Evolutionary conservation across 2,888 invertebrate species (phyloP).

Genomic region (Kuschelorhynchus macadamiae): DNA sequence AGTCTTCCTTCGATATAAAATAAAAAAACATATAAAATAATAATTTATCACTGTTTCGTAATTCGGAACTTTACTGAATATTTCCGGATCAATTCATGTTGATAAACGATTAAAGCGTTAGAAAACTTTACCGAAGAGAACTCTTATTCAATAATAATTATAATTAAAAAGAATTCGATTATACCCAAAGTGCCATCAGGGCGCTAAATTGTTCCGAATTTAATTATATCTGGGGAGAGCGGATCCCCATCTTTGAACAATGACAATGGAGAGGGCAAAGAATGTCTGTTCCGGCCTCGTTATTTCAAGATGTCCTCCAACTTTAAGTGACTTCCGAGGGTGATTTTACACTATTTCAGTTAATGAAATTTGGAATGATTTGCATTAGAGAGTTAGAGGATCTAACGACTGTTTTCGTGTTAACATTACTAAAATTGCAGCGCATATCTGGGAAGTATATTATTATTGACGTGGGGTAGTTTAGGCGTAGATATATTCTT

Average conservation of each 20-base stretch:
- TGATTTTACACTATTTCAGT: slow-evolving; percentile 40
- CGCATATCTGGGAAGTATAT: too few species aligned
- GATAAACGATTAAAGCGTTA: neutral
- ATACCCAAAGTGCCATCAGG: slow-evolving; percentile 44
- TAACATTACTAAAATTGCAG: neutral
- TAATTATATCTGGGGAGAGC: slow-evolving; percentile 41
- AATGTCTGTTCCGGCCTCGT: slow-evolving; percentile 44
- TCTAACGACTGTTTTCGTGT: neutral
- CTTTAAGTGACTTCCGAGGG: slow-evolving; percentile 41
- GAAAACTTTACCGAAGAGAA: slow-evolving; percentile 7
- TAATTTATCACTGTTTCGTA: too few species aligned
- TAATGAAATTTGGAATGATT: slow-evolving; percentile 27
- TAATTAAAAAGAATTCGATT: slow-evolving; percentile 45
- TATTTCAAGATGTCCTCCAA: slow-evolving; percentile 44
- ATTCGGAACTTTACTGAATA: too few species aligned
- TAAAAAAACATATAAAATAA: too few species aligned
- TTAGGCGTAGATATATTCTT: too few species aligned
- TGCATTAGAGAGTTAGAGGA: neutral
- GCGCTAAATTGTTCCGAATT: slow-evolving; percentile 42
- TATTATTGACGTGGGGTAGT: too few species aligned
- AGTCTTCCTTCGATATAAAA: too few species aligned
- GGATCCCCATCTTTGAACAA: slow-evolving; percentile 40
- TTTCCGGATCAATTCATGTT: slow-evolving; percentile 10
- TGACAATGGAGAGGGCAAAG: slow-evolving; percentile 42
- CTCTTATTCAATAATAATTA: slow-evolving; percentile 22